Base-by-base conservation (phyloP, 2,797 vertebrate genomes). In the Enteromius trimaculatus region DNA sequence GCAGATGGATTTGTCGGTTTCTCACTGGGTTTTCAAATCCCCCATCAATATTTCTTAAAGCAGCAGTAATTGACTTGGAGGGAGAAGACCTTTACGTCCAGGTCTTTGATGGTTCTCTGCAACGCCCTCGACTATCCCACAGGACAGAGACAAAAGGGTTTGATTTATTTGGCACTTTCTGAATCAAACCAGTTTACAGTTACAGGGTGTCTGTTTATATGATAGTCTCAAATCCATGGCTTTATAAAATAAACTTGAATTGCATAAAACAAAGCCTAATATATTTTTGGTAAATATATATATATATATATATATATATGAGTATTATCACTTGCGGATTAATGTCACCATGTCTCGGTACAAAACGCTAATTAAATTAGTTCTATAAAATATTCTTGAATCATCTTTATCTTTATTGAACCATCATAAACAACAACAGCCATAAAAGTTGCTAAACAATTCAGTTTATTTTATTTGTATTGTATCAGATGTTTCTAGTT, bases 1-100 rank as follows among this genome's bases (percentile, higher is more conserved):
- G 39, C 3, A 5, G n/a, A 65, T 65, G 26, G 58, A 49, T 78
- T 31, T n/a, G 58, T 64, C 8, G 2, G 76, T 19, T 47, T 44
- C 39, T 74, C 53, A 16, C 58, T 44, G 62, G 0, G 37, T 21
- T 74, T 53, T 60, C 9, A 21, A 37, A 75, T 42, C 17, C 17
- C 44, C 44, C 44, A 68, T 79, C 77, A 79, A 79, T 79, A 79
- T 49, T 39, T 26, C 47, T 21, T 53, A 16, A 78, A 65, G 26
- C 42, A 14, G 39, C 60, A 31, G 58, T 34, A 65, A 78, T 49
- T 34, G 58, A 78, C 76, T 49, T 75, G 3, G 58, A 44, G 58
- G 58, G 14, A 26, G 51, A 66, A 79, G 62, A 51, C 62, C 29
- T 37, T 53, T 68, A 51, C 29, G 1, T 79, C 44, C 42, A n/a